Conservation (phyloP, 1,140 invertebrate genomes). For the Papilio xuthus region DNA sequence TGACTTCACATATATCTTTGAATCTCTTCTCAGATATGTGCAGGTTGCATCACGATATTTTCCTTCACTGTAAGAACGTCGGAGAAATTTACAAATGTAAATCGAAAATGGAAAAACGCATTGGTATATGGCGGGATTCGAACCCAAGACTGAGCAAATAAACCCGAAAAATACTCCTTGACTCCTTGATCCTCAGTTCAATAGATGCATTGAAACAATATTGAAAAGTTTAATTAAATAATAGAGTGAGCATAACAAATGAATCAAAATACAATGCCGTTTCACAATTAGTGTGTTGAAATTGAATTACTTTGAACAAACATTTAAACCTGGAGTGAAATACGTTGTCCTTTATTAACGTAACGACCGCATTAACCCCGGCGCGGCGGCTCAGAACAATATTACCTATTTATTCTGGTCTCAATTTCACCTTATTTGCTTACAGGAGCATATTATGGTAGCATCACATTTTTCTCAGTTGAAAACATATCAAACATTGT, state of each 20-base stretch:
- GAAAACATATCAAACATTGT: neutral
- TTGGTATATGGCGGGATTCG: too few species aligned
- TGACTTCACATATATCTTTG: too few species aligned
- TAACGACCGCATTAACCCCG: conserved; percentile 18
- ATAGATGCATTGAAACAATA: neutral
- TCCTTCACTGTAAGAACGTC: too few species aligned
- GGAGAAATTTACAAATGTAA: too few species aligned
- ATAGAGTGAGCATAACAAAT: neutral
- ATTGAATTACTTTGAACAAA: conserved; percentile 22
- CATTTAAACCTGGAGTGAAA: conserved; percentile 16
- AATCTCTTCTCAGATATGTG: too few species aligned
- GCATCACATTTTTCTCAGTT: neutral
- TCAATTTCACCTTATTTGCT: neutral
- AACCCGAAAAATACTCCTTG: too few species aligned
- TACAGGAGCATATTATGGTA: neutral
- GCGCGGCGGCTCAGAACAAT: neutral
- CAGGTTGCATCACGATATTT: too few species aligned
- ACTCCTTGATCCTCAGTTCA: too few species aligned
- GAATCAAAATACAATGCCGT: conserved; percentile 1
- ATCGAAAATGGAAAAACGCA: too few species aligned
- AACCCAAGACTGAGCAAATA: too few species aligned
- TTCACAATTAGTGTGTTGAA: conserved; percentile 19
- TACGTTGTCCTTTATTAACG: conserved; percentile 22
- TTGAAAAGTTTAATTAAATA: neutral
- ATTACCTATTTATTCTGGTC: conserved; percentile 21